Base-by-base conservation (phyloP, 2,113 vertebrate species). In the Theristicus caerulescens region DNA sequence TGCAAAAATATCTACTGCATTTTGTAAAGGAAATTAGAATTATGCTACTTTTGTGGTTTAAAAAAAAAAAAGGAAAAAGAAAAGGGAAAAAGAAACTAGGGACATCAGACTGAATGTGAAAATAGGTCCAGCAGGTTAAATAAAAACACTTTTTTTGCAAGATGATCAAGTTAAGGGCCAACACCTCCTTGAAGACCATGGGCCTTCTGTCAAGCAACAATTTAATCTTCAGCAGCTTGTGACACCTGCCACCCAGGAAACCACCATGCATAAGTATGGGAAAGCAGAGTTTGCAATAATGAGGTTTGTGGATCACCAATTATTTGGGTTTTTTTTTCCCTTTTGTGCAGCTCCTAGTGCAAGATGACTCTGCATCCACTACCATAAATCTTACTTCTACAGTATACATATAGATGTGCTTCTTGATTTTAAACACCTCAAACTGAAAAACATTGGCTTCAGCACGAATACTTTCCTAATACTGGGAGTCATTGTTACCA, bases 1-100 rank as follows among this genome's bases (percentile, higher is more conserved):
- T 94, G 44, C 44, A 84, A 81, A 57, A 86, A 55, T 77, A 70
- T 64, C 49, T 73, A 27, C 24, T 24, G 19, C 24, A 44, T 88
- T 94, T 83, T 74, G 24, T 66, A 81, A 66, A 90, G n/a, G 18
- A 93, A 86, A 85, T 57, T 32, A 72, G 9, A 88, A 62, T 72
- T 32, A 55, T 20, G 18, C 16, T 57, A 64, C 6, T 26, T 83
- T 77, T 74, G n/a, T 51, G 5, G 6, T 72, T 31, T 7, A 6
- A 6, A 34, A 80, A 71, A 40, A 16, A 18, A 52, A 10, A 32
- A 25, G 5, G 2, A 32, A 19, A 27, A 77, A 55, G 3, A 18
- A 77, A 62, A 16, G 6, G 2, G 7, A 17, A 46, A 62, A 69
- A 47, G 21, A 80, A 29, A 54, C 10, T 24, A 47, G 32, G 29